These are phyloP conservation scores for Microchrysa polita DNA, from an alignment of 2,888 invertebrate species.

Conservation along the genomic window DNA sequence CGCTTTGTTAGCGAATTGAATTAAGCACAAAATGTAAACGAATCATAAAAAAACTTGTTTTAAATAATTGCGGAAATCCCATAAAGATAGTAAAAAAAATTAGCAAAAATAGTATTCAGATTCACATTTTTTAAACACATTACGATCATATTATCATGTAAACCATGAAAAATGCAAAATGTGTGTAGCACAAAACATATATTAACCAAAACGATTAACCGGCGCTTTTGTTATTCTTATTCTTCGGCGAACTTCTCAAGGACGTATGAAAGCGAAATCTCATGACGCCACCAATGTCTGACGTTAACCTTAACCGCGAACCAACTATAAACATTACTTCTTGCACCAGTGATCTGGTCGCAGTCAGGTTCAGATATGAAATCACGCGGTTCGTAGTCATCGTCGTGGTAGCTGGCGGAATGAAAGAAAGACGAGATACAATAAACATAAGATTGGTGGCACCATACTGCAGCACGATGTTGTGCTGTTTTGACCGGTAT, in stretches of 20 bases:
- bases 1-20: no score
- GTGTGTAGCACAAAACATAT: no score
- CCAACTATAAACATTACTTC: not conserved
- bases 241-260: slow-evolving; percentile 6
- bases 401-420: not conserved
- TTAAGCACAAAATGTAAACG: no score
- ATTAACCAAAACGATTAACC: no score
- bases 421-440: slow-evolving; percentile 18
- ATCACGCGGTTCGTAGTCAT: not conserved
- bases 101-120: no score
- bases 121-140: no score
- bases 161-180: no score
- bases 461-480: not conserved
- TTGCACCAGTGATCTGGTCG: not conserved
- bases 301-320: slow-evolving; percentile 7
- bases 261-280: slow-evolving; percentile 32
- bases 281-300: not conserved
- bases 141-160: no score
- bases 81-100: no score
- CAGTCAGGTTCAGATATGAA: slow-evolving; percentile 23
- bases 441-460: slow-evolving; percentile 1
- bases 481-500: no score
- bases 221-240: slow-evolving; percentile 5
- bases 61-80: no score
- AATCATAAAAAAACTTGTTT: no score